A percentile compares a stretch with the other conserved stretches of the same genome.
Evolutionary conservation across 1,140 invertebrate species (phyloP).

Genomic region (Pseudoatta argentina): DNA sequence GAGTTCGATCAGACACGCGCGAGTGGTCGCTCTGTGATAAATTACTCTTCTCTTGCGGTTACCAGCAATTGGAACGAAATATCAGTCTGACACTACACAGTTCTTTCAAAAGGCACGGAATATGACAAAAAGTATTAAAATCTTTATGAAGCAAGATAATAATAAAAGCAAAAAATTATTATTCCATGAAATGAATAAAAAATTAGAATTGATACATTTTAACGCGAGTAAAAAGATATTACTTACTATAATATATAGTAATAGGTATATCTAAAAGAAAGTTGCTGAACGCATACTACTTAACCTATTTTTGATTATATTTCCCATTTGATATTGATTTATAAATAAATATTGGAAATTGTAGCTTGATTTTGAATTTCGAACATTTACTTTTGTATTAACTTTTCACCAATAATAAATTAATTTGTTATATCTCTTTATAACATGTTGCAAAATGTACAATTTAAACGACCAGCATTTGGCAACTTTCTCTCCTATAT

Average conservation of each 20-base stretch:
- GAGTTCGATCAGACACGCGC: slow-evolving; percentile 32
- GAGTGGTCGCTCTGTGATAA: neutral
- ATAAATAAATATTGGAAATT: too few species aligned
- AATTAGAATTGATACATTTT: neutral
- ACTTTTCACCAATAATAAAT: too few species aligned
- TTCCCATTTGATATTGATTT: too few species aligned
- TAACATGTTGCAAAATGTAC: too few species aligned
- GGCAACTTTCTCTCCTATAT: neutral
- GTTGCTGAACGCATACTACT: too few species aligned
- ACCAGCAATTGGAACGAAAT: neutral
- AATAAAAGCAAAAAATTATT: neutral
- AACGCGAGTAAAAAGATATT: neutral
- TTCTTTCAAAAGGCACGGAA: neutral
- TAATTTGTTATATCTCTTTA: too few species aligned
- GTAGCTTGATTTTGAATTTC: too few species aligned
- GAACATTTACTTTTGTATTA: too few species aligned
- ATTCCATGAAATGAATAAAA: neutral
- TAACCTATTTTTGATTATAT: too few species aligned
- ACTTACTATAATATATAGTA: neutral
- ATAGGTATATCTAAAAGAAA: neutral
- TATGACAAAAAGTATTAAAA: neutral
- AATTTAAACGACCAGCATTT: too few species aligned
- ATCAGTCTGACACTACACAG: neutral
- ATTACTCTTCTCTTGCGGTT: neutral
- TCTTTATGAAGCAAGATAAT: neutral